Base-by-base conservation (phyloP, 2,113 vertebrate genomes). In the Gnathonemus echidnorhynchus region DNA sequence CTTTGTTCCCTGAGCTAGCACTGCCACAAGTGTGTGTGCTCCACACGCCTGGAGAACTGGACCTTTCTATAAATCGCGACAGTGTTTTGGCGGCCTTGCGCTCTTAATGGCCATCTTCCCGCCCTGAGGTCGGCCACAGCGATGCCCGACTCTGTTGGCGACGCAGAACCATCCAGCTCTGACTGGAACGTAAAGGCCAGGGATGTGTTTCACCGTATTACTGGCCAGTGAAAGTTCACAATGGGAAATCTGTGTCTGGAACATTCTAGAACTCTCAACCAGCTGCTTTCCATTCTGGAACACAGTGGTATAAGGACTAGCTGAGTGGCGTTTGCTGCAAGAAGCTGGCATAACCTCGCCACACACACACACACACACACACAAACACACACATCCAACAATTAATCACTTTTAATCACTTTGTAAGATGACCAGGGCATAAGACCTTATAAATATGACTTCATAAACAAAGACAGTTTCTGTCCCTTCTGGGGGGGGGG, bases 391-490 rank as follows among this genome's bases (percentile, higher is more conserved):
- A 35, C n/a, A 52, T 27, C 19, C 50, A 17, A 13, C 66, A 31
- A 24, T 85, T 56, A 84, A 89, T 89, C 89, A 90, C 49, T 58
- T 80, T 84, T 48, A 62, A 62, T 89, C 86, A 88, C n/a, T 84
- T 83, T 85, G 48, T 27, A 31, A 88, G 62, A 88, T 48, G 74
- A 84, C 24, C 15, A 27, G 48, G 31, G 42, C 50, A 42, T 19
- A 8, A 11, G 39, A 42, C 6, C 27, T 24, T 39, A 88, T 83
- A 48, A 58, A 83, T 62, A 88, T 85, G 24, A 66, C 15, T 52
- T 88, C 19, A 19, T 92, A 93, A 93, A 93, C 90, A 92, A 85
- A 89, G 90, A 93, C 93, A 93, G 3, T 84, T 46, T 93, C 89
- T 89, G 92, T 93, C 92, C 91, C 91, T 91, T 70, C 7, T 35